Base-by-base conservation (phyloP, 2,888 invertebrate genomes). In the Drosophila prostipennis region DNA sequence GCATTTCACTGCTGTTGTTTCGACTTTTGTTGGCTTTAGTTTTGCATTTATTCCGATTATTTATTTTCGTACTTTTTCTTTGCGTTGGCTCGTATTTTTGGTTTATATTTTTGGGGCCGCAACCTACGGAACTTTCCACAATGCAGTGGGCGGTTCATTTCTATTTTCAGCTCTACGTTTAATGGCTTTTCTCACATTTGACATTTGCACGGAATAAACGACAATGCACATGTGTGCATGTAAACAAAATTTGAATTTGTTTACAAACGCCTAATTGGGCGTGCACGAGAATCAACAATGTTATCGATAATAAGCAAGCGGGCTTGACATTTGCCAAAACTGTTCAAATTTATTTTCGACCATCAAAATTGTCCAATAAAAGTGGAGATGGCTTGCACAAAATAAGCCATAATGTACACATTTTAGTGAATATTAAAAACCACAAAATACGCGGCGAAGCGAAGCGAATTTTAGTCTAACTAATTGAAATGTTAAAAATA, bases 51-150 rank as follows among this genome's bases (percentile, higher is more conserved):
- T 72, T 59, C 69, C 70, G 72, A 75, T 76, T 75, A 67, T 72
- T 76, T 68, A 74, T 72, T 52, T 65, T 56, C 55, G 74, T 64
- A 74, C 56, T 57, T 52, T 73, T 60, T 48, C 54, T 13, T 55
- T 36, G 40, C 36, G 40, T 43, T 53, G 26, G 60, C n/a, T 36
- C 52, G 57, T 61, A 57, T 51, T 43, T 39, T 58, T 54, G 70
- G 69, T 51, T 61, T 48, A 54, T 60, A 49, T 60, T 72, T 72
- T 70, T 72, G 63, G 58, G 68, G 46, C 53, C 39, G 16, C 83
- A 67, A 40, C 85, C 79, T 73, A 85, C 80, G 87, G 83, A 74
- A 78, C 67, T 55, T 59, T 54, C 78, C 65, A 69, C 68, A 76
- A 72, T 74, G 53, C 63, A 39, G 87, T 86, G 81, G 81, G 84